Conservation (phyloP, 2,797 vertebrate species). For the Australoheros facetus region DNA sequence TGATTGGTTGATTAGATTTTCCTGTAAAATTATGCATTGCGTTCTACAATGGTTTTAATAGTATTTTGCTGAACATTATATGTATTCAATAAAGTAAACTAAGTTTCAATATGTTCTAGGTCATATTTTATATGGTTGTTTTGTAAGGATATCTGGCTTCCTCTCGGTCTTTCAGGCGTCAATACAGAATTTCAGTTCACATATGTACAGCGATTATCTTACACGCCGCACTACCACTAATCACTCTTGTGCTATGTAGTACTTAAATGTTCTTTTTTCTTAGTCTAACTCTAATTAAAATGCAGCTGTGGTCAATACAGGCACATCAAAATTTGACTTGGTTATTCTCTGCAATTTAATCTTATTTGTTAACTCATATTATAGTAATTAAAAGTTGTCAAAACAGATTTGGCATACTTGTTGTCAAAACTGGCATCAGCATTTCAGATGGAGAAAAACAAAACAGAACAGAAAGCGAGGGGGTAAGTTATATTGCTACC, state of each 20-base stretch:
- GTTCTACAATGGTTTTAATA: background rate
- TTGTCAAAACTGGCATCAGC: background rate
- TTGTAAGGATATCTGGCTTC: background rate
- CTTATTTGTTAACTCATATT: background rate
- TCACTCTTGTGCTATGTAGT: background rate
- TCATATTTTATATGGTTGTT: background rate
- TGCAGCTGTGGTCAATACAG: background rate
- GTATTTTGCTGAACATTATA: background rate
- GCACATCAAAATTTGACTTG: too few species aligned
- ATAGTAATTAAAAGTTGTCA: background rate
- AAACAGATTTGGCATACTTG: background rate
- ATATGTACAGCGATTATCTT: background rate
- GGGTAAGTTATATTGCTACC: background rate
- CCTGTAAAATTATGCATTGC: too few species aligned
- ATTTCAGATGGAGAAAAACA: background rate
- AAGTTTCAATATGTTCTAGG: background rate
- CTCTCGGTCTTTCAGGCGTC: background rate
- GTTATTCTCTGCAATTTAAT: background rate
- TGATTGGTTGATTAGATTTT: too few species aligned
- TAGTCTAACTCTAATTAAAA: too few species aligned
- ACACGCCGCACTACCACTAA: background rate
- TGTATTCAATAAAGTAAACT: background rate
- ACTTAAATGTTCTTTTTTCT: background rate
- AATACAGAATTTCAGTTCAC: too few species aligned
- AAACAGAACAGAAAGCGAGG: background rate